Evolutionary conservation across 2,888 invertebrate species (phyloP).

Genomic region (Suillia variegata): DNA sequence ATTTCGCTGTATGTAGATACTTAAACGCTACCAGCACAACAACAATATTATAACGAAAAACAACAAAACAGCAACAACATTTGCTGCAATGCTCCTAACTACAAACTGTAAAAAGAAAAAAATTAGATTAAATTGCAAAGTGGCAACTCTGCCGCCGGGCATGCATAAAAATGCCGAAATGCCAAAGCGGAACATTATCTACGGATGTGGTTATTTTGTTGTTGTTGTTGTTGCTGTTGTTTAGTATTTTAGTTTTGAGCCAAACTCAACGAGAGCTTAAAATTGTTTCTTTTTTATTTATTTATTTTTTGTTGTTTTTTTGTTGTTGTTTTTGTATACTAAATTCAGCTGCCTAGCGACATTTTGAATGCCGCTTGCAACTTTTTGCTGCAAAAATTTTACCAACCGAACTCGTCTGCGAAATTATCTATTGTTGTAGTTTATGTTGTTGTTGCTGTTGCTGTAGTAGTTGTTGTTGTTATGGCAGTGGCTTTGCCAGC

Average conservation of each 20-base stretch:
- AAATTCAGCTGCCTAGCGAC: too few relatives aligned
- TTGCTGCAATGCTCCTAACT: too few relatives aligned
- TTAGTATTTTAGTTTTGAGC: constrained; percentile 22
- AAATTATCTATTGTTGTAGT: constrained; percentile 16
- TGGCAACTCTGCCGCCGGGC: not conserved
- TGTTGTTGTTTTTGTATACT: too few relatives aligned
- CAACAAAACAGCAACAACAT: too few relatives aligned
- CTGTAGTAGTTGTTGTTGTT: not conserved
- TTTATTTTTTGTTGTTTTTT: not conserved
- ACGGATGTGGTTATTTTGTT: constrained; percentile 52
- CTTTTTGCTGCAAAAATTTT: constrained; percentile 12
- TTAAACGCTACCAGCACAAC: too few relatives aligned
- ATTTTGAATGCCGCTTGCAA: not conserved
- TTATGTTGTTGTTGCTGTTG: not conserved
- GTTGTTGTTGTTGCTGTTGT: too few relatives aligned
- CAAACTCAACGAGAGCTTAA: constrained; percentile 1
- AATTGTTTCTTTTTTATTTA: not conserved
- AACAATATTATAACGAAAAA: too few relatives aligned
- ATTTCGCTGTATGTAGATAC: too few relatives aligned
- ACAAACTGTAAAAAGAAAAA: too few relatives aligned
- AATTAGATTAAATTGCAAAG: too few relatives aligned
- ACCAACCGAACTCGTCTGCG: constrained; percentile 14
- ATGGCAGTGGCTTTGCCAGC: constrained; percentile 9
- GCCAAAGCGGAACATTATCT: constrained; percentile 52
- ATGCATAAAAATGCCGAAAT: constrained; percentile 25